These are phyloP conservation scores for Clarias laeviceps DNA, from an alignment of 2,797 vertebrate species.

Conservation along the genomic window DNA sequence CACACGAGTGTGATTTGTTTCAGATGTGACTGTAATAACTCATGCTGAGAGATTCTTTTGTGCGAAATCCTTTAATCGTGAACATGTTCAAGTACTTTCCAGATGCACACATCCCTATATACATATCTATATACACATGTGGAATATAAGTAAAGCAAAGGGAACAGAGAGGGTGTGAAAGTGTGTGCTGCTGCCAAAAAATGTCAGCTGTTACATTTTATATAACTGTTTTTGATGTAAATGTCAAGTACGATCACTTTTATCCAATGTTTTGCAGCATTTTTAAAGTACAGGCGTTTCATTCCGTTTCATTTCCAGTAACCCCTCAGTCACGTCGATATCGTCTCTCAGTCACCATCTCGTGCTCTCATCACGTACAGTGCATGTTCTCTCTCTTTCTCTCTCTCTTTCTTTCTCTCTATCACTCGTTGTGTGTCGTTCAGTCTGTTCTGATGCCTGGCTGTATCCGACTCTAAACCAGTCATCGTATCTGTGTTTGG, in stretches of 20 bases:
- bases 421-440: neutral
- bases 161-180: neutral
- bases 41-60: neutral
- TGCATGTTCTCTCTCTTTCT: neutral
- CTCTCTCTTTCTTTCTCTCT: neutral
- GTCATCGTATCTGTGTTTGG: conserved; percentile 45
- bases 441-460: conserved; percentile 39
- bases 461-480: conserved; percentile 21
- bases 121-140: neutral
- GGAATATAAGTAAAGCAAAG: neutral
- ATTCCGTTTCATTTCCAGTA: conserved; percentile 14
- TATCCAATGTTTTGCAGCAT: conserved; percentile 7
- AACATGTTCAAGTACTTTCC: neutral
- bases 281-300: neutral
- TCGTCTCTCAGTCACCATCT: neutral
- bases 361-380: conserved; percentile 20
- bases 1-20: neutral
- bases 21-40: neutral
- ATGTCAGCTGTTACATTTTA: conserved; percentile 50
- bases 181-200: conserved; percentile 51
- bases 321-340: neutral
- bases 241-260: conserved; percentile 1
- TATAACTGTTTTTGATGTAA: conserved; percentile 41
- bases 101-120: neutral
- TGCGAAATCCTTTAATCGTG: conserved; percentile 25